Percentiles rank a stretch among this genome's conserved stretches.
Conservation (phyloP, 2,113 vertebrate genomes). For the Puma concolor region DNA sequence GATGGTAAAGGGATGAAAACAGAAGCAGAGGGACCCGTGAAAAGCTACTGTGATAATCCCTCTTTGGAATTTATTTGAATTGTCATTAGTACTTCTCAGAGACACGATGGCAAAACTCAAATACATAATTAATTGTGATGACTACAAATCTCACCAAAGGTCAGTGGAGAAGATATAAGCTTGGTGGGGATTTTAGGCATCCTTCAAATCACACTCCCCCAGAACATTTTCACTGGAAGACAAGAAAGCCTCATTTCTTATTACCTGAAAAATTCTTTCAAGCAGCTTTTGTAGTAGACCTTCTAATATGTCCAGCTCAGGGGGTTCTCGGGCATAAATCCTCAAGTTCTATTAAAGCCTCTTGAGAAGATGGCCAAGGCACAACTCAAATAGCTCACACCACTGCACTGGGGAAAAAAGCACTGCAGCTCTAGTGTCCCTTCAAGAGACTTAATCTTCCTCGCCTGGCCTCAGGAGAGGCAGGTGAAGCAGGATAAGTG, state of each 20-base stretch:
- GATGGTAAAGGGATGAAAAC: fast-evolving
- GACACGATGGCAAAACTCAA: not conserved
- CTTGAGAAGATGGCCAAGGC: slow-evolving; percentile 33
- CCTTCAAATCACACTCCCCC: not conserved
- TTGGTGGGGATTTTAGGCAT: not conserved
- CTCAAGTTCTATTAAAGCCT: slow-evolving; percentile 48
- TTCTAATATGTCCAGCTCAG: slow-evolving; percentile 43
- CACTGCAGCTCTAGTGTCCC: not conserved
- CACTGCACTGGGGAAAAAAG: not conserved
- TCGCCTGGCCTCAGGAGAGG: not conserved
- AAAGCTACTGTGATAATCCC: not conserved
- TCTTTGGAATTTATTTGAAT: not conserved
- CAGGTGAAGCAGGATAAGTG: not conserved
- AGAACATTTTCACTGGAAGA: slow-evolving; percentile 22
- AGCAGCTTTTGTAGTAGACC: slow-evolving; percentile 34
- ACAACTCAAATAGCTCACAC: not conserved
- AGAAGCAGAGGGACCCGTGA: not conserved
- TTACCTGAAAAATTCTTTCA: slow-evolving; percentile 44
- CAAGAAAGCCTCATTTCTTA: not conserved
- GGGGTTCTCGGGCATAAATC: slow-evolving; percentile 40
- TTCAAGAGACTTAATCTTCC: slow-evolving; percentile 42
- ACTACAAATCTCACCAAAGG: not conserved
- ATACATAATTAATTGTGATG: not conserved
- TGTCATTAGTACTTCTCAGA: not conserved
- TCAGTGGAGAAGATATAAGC: not conserved